A percentile compares a stretch with the other conserved stretches of the same genome.
phyloP scores from a whole-genome alignment of 2,888 invertebrate genomes.

The Catocala nupta region DNA sequence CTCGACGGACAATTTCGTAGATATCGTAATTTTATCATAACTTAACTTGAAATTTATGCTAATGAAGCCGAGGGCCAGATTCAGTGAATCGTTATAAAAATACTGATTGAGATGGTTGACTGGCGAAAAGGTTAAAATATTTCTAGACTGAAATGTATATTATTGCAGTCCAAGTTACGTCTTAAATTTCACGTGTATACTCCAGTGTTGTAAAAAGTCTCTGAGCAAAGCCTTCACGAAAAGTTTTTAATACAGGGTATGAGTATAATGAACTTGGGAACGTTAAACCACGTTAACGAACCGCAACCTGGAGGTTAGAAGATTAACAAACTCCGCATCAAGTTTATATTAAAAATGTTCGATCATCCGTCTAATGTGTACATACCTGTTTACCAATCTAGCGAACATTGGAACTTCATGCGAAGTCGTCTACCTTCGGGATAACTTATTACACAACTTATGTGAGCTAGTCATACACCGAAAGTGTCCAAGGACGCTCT shows the following conservation, averaged over 20 bases:
- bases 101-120: conserved; percentile 37
- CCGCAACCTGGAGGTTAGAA: conserved; percentile 5
- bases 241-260: conserved; percentile 2
- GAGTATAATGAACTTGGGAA: conserved; percentile 30
- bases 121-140: conserved; percentile 10
- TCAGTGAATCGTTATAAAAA: conserved; percentile 37
- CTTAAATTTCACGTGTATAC: background rate
- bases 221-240: background rate
- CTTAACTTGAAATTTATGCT: conserved; percentile 50
- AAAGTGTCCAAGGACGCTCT: no score
- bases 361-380: conserved; percentile 30
- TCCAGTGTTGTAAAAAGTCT: background rate
- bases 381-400: conserved; percentile 3
- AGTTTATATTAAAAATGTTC: conserved; percentile 61
- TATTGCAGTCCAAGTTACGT: background rate
- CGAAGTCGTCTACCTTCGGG: no score
- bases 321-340: conserved; percentile 43
- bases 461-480: no score
- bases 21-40: conserved; percentile 46
- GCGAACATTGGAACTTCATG: background rate
- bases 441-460: no score
- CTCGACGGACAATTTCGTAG: conserved; percentile 34
- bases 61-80: conserved; percentile 36
- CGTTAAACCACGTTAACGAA: conserved; percentile 17
- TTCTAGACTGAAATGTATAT: background rate